These are phyloP conservation scores for Xanthia togata DNA, from an alignment of 2,888 invertebrate genomes.

Conservation along the genomic window DNA sequence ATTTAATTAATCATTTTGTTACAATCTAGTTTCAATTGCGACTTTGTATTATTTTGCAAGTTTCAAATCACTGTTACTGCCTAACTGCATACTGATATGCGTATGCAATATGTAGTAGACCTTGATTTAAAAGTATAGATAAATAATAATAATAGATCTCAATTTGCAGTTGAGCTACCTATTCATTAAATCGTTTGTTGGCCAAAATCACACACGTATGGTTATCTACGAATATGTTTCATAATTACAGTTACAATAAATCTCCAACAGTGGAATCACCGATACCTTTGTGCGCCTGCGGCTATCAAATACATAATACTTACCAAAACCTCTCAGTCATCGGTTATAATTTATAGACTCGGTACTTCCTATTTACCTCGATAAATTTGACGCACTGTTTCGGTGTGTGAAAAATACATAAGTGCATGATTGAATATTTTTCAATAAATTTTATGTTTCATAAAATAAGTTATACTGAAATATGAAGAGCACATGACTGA, in stretches of 20 bases:
- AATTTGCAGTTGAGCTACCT: conserved; percentile 33
- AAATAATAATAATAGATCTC: conserved; percentile 37
- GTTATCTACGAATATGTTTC: conserved; percentile 36
- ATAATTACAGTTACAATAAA: conserved; percentile 63
- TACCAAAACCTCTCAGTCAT: conserved; percentile 64
- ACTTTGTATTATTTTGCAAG: conserved; percentile 27
- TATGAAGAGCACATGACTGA: conserved; percentile 19
- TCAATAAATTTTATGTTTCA: too few relatives aligned
- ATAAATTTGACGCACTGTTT: conserved; percentile 45
- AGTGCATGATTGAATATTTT: background rate
- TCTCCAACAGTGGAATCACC: conserved; percentile 38
- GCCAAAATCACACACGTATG: conserved; percentile 38
- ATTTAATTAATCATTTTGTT: conserved; percentile 17
- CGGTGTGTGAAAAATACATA: conserved; percentile 2
- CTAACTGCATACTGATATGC: conserved; percentile 25
- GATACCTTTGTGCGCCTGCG: conserved; percentile 49
- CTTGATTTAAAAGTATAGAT: conserved; percentile 36
- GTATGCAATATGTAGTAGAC: conserved; percentile 30
- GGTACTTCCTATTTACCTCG: conserved; percentile 67
- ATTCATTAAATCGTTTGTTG: conserved; percentile 48
- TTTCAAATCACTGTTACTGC: conserved; percentile 8
- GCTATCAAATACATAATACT: conserved; percentile 46
- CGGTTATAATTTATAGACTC: conserved; percentile 67
- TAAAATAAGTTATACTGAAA: conserved; percentile 8
- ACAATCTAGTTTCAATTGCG: conserved; percentile 18